Percentiles rank a stretch among this genome's conserved stretches.
phyloP scores from a whole-genome alignment of 2,113 vertebrate genomes.

The Lepus americanus region DNA sequence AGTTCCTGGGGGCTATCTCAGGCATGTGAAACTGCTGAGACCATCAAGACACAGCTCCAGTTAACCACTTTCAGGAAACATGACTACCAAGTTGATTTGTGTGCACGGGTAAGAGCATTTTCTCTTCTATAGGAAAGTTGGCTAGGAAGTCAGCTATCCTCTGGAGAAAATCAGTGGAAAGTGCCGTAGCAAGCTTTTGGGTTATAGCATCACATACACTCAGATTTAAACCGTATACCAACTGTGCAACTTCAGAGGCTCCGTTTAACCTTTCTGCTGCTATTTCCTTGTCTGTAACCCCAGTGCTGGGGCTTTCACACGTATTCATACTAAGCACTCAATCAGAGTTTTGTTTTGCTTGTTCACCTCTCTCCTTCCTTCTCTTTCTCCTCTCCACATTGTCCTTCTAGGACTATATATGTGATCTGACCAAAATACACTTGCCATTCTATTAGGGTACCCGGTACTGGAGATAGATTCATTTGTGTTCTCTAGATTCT shows the following conservation, averaged over 20 bases:
- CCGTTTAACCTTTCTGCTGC: conserved; percentile 3
- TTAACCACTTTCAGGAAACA: conserved; percentile 49
- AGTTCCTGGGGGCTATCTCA: not conserved
- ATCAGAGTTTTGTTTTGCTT: conserved; percentile 11
- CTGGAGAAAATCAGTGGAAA: conserved; percentile 23
- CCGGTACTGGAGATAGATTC: not conserved
- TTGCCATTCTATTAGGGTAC: not conserved
- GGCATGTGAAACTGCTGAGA: conserved; percentile 52
- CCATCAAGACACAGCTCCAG: not conserved
- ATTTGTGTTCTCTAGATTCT: conserved; percentile 19
- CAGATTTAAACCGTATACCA: conserved; percentile 34
- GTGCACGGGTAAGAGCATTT: not conserved
- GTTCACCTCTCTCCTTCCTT: not conserved
- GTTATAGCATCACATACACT: not conserved
- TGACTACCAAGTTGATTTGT: conserved; percentile 44
- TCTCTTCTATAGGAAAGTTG: not conserved
- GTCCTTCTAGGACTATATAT: not conserved
- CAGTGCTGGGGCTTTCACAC: not conserved
- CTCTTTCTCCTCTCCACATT: not conserved
- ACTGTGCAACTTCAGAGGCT: conserved; percentile 1
- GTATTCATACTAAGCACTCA: not conserved
- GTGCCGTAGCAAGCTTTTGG: not conserved
- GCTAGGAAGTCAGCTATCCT: not conserved
- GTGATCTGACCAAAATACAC: not conserved
- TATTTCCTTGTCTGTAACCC: conserved; percentile 14